Evolutionary conservation across 2,888 invertebrate genomes (phyloP), one percentile per base, ranked within the genome.

Genomic region (Antitype chi): DNA sequence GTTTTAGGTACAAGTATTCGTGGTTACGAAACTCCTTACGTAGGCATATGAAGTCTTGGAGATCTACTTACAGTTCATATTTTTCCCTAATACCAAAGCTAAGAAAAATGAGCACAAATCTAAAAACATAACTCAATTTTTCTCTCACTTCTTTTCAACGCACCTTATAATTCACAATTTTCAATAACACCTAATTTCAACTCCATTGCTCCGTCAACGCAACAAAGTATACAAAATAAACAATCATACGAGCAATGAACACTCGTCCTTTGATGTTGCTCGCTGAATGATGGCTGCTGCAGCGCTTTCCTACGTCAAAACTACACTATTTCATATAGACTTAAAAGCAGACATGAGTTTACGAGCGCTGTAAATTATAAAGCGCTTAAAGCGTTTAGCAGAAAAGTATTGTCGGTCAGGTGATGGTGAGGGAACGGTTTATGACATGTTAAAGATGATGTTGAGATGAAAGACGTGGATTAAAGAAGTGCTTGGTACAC

Each of bases 221-320:
- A 90, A 94, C 93, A 94, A 91, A 94, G 93, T 94, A 89, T 88
- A 90, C 89, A 90, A 93, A 93, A 94, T 93, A 94, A 94, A 94
- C 93, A 94, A 91, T 90, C 79, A 78, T 86, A 82, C 85, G 78
- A 82, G 86, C 86, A 88, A 90, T 87, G 85, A 85, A 85, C 78
- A 81, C 78, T 70, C 81, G 81, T 81, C 88, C 94, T 94, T 94
- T 94, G 94, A 94, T 93, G 92, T 94, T 79, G 85, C 85, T 86
- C 85, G 90, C 90, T 91, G 91, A 92, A 88, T 91, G 92, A 93
- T 92, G 90, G 77, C 78, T 76, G 85, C 87, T 86, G 87, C 86
- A 86, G 84, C 85, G 88, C 89, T 89, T 82, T 85, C 82, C 77
- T 84, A 80, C 84, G 89, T 90, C 90, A 90, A 88, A 90, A 90